Evolutionary conservation across 2,888 invertebrate species (phyloP).

Genomic region (Eristalis intricaria): DNA sequence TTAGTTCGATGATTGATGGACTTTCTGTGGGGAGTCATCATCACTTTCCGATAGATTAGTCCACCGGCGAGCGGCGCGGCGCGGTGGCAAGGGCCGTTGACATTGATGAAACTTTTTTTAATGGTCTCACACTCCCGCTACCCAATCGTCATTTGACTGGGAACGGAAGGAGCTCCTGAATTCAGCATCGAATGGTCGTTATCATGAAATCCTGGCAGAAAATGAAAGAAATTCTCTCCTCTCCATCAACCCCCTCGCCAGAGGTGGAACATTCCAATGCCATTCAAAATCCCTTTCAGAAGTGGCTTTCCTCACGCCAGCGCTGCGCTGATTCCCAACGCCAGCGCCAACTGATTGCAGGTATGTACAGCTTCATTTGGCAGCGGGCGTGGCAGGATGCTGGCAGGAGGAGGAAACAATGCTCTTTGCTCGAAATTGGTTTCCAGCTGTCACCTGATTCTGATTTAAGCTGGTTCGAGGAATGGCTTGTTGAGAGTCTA

Average conservation of each 20-base stretch:
- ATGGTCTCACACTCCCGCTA: not conserved
- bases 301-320: not conserved
- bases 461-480: conserved; percentile 43
- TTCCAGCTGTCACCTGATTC: conserved; percentile 49
- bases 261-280: not conserved
- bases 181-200: not conserved
- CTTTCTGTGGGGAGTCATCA: conserved; percentile 4
- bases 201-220: conserved; percentile 11
- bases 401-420: not conserved
- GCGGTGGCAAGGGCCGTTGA: conserved; percentile 14
- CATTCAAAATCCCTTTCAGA: not conserved
- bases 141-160: not conserved
- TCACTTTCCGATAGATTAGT: conserved; percentile 34
- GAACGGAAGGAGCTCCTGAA: not conserved
- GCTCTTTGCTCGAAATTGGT: conserved; percentile 41
- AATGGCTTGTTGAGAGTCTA: conserved; percentile 37
- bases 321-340: not conserved
- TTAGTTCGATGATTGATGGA: conserved; percentile 51
- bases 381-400: not conserved
- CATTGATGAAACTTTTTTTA: conserved; percentile 43
- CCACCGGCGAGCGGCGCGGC: not conserved
- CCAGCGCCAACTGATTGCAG: not conserved
- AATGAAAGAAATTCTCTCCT: not conserved
- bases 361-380: not conserved
- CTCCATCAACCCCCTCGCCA: not conserved